These are phyloP conservation scores for Patagioenas fasciata DNA, from an alignment of 2,113 vertebrate genomes.

Conservation along the genomic window DNA sequence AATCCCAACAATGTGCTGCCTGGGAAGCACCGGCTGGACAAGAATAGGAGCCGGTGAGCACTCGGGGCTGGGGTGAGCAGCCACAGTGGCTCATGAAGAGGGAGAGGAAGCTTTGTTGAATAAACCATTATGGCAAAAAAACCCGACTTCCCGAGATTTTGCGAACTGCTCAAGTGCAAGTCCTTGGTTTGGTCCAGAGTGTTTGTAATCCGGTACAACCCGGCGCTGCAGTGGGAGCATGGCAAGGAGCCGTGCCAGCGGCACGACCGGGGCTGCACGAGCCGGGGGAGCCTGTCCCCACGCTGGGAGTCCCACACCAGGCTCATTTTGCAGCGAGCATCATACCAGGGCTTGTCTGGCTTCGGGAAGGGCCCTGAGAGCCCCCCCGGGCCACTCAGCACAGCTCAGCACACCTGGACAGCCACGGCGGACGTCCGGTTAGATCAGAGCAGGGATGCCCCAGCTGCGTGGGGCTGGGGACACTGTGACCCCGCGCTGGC, in stretches of 20 bases:
- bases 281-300: not conserved
- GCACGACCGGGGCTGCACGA: rapidly evolving
- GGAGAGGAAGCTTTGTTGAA: not conserved
- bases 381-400: rapidly evolving
- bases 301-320: not conserved
- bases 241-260: not conserved
- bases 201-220: not conserved
- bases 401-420: not conserved
- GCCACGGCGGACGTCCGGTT: not conserved
- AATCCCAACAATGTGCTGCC: slow-evolving; percentile 63
- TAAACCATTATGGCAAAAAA: not conserved
- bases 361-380: not conserved
- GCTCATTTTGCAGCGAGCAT: not conserved
- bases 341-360: not conserved
- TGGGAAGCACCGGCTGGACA: slow-evolving; percentile 2
- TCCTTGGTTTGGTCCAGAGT: rapidly evolving
- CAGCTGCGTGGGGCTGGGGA: not conserved
- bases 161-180: rapidly evolving
- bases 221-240: rapidly evolving
- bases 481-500: not conserved
- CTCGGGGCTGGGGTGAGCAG: not conserved
- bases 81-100: not conserved
- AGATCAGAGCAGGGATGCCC: not conserved
- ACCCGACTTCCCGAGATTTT: not conserved
- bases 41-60: slow-evolving; percentile 28